Percentiles rank a stretch among this genome's conserved stretches.
Conservation (phyloP, 2,797 vertebrate species). For the Artibeus lituratus region DNA sequence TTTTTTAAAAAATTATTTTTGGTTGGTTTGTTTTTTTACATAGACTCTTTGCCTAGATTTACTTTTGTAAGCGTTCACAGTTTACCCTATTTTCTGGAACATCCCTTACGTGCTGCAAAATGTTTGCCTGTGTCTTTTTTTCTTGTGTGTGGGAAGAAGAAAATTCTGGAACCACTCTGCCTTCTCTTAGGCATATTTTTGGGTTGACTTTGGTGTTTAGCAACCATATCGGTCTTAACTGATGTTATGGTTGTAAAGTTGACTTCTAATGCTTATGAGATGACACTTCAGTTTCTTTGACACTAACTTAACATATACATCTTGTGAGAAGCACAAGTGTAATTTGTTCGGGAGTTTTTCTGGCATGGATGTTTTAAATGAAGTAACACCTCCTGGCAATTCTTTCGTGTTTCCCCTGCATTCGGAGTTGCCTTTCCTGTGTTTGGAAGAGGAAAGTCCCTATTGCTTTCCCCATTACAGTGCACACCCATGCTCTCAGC, state of each 20-base stretch:
- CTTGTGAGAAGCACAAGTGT: not conserved
- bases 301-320: not conserved
- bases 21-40: not conserved
- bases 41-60: not conserved
- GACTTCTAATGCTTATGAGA: not conserved
- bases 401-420: not conserved
- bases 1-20: not conserved
- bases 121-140: not conserved
- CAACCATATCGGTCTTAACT: not conserved
- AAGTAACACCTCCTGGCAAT: not conserved
- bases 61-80: slow-evolving; percentile 1
- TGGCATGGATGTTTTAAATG: not conserved
- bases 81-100: slow-evolving; percentile 3
- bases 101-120: not conserved
- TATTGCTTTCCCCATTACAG: not conserved
- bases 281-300: not conserved
- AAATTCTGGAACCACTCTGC: slow-evolving; percentile 9
- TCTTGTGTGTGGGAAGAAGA: not conserved
- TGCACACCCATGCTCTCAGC: not conserved
- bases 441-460: not conserved
- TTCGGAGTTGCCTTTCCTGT: not conserved
- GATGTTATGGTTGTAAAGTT: not conserved
- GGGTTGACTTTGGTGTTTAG: not conserved
- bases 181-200: slow-evolving; percentile 1
- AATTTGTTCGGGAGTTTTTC: not conserved